These are phyloP conservation scores for Falco punctatus DNA, from an alignment of 2,113 vertebrate genomes.

Conservation along the genomic window DNA sequence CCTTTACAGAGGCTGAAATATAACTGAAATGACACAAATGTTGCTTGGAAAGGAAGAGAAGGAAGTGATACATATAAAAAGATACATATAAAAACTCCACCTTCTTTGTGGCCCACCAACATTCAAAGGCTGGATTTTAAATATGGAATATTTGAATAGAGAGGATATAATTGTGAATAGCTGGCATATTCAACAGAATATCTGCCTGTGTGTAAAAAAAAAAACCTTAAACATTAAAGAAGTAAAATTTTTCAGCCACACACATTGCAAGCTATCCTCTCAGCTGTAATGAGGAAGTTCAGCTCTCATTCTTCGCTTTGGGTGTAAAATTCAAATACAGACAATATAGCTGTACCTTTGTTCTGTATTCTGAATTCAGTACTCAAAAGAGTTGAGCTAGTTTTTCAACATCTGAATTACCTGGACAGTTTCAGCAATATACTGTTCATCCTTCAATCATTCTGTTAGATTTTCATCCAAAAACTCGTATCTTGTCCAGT, in stretches of 20 bases:
- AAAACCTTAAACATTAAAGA: background rate
- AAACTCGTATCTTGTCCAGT: background rate
- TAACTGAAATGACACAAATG: background rate
- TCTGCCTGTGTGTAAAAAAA: background rate
- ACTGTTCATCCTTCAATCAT: background rate
- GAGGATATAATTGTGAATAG: background rate
- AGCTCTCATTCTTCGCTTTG: background rate
- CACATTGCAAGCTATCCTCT: background rate
- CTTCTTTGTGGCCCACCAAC: background rate
- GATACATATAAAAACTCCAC: background rate
- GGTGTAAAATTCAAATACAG: background rate
- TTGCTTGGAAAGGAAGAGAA: background rate
- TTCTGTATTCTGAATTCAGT: background rate
- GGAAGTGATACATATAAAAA: rapidly evolving
- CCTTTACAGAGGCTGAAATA: background rate
- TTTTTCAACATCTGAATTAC: background rate
- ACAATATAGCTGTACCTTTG: background rate
- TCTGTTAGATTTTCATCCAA: background rate
- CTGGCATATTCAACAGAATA: background rate
- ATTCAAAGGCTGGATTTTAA: background rate
- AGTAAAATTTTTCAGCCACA: background rate
- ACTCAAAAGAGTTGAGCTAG: background rate
- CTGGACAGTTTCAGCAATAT: background rate
- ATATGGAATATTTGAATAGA: background rate
- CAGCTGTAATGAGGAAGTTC: background rate